phyloP scores from a whole-genome alignment of 2,888 invertebrate species.

The Nasonia oneida region DNA sequence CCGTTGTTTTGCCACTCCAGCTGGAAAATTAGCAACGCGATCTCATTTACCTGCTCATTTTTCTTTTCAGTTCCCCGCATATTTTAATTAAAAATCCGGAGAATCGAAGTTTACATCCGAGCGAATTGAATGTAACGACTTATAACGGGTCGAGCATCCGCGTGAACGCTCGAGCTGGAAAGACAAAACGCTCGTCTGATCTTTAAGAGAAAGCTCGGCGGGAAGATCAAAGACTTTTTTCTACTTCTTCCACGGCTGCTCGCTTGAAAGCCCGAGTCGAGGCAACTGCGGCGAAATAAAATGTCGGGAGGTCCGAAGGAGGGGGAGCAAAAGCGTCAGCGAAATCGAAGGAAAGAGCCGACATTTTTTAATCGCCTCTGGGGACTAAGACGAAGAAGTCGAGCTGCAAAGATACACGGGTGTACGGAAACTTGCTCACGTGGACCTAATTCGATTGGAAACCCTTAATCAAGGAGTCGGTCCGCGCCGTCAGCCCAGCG shows the following conservation, averaged over 20 bases:
- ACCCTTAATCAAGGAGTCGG: conserved; percentile 69
- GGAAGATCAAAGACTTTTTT: conserved; percentile 33
- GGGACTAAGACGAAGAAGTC: not conserved
- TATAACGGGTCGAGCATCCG: not conserved
- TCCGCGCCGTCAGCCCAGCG: conserved; percentile 61
- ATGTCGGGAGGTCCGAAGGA: not conserved
- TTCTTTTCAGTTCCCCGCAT: not conserved
- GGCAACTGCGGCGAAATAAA: conserved; percentile 23
- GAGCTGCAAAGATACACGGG: conserved; percentile 4
- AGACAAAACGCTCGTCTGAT: conserved; percentile 26
- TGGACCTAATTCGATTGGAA: conserved; percentile 72
- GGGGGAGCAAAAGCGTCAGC: conserved; percentile 18
- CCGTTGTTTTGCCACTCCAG: conserved; percentile 11
- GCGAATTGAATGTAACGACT: not conserved
- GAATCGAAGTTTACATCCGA: not conserved
- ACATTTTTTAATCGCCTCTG: conserved; percentile 54
- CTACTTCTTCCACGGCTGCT: not conserved
- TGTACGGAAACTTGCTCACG: conserved; percentile 52
- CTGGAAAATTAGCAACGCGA: no score
- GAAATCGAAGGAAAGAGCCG: conserved; percentile 29
- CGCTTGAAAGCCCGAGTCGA: conserved; percentile 2
- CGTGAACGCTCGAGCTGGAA: not conserved
- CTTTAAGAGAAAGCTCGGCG: not conserved
- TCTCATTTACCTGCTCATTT: not conserved
- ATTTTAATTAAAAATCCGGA: not conserved